Conservation (phyloP, 1,140 invertebrate genomes). For the Leucophenga varia region DNA sequence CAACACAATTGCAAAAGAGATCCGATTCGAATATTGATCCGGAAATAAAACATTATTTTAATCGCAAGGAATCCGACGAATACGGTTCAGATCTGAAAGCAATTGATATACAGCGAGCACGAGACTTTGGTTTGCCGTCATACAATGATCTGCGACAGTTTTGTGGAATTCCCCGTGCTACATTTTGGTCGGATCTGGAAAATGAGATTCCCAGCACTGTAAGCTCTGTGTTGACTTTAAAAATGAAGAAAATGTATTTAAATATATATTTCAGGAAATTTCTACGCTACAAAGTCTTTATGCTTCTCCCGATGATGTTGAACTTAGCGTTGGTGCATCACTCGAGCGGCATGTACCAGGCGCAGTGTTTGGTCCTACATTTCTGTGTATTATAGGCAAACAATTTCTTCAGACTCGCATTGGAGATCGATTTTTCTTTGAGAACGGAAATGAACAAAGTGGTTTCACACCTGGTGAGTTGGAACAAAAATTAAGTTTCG, state of each 20-base stretch:
- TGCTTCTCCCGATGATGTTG: slow-evolving; percentile 74
- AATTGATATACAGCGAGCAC: slow-evolving; percentile 82
- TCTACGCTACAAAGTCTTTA: slow-evolving; percentile 32
- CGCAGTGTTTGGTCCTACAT: slow-evolving; percentile 84
- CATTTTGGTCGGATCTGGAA: slow-evolving; percentile 70
- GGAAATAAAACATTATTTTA: slow-evolving; percentile 78
- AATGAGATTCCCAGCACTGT: slow-evolving; percentile 71
- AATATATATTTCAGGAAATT: slow-evolving; percentile 33
- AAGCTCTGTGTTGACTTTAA: slow-evolving; percentile 20
- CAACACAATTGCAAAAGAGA: slow-evolving; percentile 67
- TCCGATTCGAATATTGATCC: slow-evolving; percentile 71
- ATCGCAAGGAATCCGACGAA: slow-evolving; percentile 61
- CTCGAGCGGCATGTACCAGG: slow-evolving; percentile 74
- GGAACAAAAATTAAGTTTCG: slow-evolving; percentile 16
- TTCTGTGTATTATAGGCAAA: slow-evolving; percentile 82
- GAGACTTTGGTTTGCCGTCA: slow-evolving; percentile 82
- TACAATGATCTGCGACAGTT: slow-evolving; percentile 80
- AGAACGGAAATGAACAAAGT: slow-evolving; percentile 65
- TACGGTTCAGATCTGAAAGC: slow-evolving; percentile 70
- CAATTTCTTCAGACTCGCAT: slow-evolving; percentile 83
- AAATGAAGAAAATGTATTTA: background rate
- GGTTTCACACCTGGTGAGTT: slow-evolving; percentile 72
- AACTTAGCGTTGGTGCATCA: slow-evolving; percentile 81
- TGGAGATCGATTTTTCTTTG: slow-evolving; percentile 83
- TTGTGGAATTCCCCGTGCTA: slow-evolving; percentile 74